Evolutionary conservation across 2,888 invertebrate genomes (phyloP).

Genomic region (Temnothorax ravouxi): DNA sequence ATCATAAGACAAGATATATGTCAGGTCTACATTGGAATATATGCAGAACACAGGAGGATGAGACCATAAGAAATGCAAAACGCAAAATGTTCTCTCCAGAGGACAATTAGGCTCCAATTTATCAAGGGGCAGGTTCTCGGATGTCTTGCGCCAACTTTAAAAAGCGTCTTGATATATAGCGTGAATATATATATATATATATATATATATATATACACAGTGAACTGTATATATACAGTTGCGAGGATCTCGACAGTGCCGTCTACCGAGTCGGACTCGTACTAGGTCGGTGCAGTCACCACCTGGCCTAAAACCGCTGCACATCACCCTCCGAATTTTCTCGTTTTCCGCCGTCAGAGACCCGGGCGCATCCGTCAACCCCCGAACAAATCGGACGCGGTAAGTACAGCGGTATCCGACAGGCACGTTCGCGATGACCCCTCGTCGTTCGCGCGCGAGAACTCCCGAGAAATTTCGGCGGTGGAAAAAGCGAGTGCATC

Average conservation of each 20-base stretch:
- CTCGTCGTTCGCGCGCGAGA: not conserved
- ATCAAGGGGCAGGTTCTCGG: not conserved
- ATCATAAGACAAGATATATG: not conserved
- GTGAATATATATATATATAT: constrained; percentile 48
- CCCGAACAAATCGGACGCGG: constrained; percentile 9
- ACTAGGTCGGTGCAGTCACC: constrained; percentile 80
- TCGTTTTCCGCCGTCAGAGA: constrained; percentile 27
- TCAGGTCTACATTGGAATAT: not conserved
- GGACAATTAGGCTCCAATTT: not conserved
- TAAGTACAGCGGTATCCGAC: constrained; percentile 25
- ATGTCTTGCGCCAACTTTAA: not conserved
- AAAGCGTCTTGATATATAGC: not conserved
- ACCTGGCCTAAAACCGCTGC: constrained; percentile 80
- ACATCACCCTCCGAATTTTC: constrained; percentile 74
- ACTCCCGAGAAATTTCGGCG: not conserved
- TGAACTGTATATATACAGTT: constrained; percentile 28
- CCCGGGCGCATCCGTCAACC: not conserved
- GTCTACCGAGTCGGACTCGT: constrained; percentile 78
- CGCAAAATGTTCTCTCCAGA: not conserved
- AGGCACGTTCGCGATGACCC: not conserved
- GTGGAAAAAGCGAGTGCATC: not conserved
- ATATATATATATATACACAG: constrained; percentile 18
- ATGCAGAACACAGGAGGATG: not conserved
- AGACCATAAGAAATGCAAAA: not conserved
- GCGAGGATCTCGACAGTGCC: constrained; percentile 72